Evolutionary conservation across 2,888 invertebrate genomes (phyloP), one percentile per base, ranked within the genome.

Genomic region (Alsophila aescularia): DNA sequence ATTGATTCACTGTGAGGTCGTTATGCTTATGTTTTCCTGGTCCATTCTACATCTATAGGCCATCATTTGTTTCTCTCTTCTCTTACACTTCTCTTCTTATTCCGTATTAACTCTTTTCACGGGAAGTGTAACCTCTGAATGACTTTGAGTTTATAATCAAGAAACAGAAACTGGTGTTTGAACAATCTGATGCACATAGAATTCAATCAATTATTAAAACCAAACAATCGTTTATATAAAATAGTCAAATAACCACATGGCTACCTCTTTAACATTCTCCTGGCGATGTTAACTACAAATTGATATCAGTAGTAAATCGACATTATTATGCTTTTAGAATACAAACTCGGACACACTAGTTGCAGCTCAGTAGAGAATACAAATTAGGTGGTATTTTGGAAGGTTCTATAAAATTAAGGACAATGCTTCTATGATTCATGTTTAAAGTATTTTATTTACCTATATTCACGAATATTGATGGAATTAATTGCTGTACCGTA

Each of bases 241-340:
- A 34, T 35, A 61, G 43, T 58, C 54, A 65, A 71, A 69, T 65
- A 70, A 73, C 67, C 65, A 66, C 66, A 65, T 67, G 62, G 65
- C 66, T 60, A 31, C 39, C 56, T 58, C 56, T 51, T 77, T 81
- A 74, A 73, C 69, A 75, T 87, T 86, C 84, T 80, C 35, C 48
- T 53, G 57, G 60, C 70, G 73, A 75, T 79, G 64, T 63, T 70
- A 73, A 85, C 76, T 82, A 89, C 87, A 86, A 84, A 89, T 89
- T 86, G 87, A 89, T 90, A 88, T 89, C 86, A 77, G 85, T 73
- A 79, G 80, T 83, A 87, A 87, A 88, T 87, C 88, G 85, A 79
- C 72, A 67, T 67, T 61, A 72, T 66, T 57, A 57, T 77, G 79
- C 66, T 72, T 71, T 69, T 63, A 68, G 87, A 82, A 88, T 87